phyloP scores from a whole-genome alignment of 1,140 invertebrate genomes.

The Hormaphis cornu region DNA sequence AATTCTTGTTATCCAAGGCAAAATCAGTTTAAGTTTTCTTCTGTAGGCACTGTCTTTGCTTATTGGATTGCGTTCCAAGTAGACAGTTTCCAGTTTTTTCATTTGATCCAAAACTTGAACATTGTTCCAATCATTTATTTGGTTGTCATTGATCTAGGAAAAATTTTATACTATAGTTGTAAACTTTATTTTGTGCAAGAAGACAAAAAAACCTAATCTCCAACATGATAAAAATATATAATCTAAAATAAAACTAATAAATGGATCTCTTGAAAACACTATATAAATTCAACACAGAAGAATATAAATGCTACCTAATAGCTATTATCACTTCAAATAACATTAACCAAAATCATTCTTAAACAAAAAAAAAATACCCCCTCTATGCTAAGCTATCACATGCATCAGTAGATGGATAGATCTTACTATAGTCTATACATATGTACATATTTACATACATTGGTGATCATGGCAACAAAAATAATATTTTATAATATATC shows the following conservation, averaged over 20 bases:
- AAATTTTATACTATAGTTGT: constrained; percentile 10
- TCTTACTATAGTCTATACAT: too few relatives aligned
- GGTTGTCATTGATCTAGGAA: constrained; percentile 82
- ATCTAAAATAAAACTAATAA: constrained; percentile 20
- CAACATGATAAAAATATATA: not conserved
- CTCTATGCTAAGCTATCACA: too few relatives aligned
- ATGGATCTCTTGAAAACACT: too few relatives aligned
- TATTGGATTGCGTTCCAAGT: constrained; percentile 88
- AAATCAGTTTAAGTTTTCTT: constrained; percentile 77
- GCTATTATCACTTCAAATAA: too few relatives aligned
- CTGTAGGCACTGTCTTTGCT: constrained; percentile 76
- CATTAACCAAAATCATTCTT: too few relatives aligned
- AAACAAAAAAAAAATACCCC: too few relatives aligned
- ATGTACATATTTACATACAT: too few relatives aligned
- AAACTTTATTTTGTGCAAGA: not conserved
- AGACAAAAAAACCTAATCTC: not conserved
- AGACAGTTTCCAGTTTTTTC: constrained; percentile 76
- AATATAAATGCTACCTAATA: too few relatives aligned
- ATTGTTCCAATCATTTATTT: constrained; percentile 74
- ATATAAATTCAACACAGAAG: too few relatives aligned
- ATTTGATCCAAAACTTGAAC: constrained; percentile 65
- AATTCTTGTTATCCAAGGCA: constrained; percentile 82
- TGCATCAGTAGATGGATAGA: too few relatives aligned
- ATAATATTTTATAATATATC: not conserved
- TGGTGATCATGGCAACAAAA: constrained; percentile 23